Base-by-base conservation (phyloP, 1,140 invertebrate genomes). In the Phymastichus coffea region DNA sequence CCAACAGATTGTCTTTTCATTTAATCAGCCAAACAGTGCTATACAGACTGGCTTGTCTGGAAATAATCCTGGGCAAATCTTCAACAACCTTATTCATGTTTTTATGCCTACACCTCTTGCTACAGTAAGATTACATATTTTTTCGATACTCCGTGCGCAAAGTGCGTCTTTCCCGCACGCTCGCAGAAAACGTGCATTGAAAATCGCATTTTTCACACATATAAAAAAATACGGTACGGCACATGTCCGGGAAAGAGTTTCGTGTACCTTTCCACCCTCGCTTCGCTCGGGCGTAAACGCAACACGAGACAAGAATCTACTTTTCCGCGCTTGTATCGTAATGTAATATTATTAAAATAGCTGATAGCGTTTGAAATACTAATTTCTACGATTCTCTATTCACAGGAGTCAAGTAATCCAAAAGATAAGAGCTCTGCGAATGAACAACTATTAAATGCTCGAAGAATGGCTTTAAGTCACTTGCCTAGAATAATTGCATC, bases 1-100 rank as follows among this genome's bases (percentile, higher is more conserved):
- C 6, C 84, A 84, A 61, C 84, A 85, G 68, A 83, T 83, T 8
- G 80, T 83, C 2, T 81, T 85, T 2, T 84, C 83, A 6, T 83
- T 86, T 19, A 86, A 85, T 68, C 85, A 87, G 35, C 83, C 84
- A 9, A 81, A 77, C 54, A 74, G 76, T 15, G 71, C 72, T 10
- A 73, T 76, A 58, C 76, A 77, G 58, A 74, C 77, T 8, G 79
- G 78, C 64, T 68, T 77, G 46, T 78, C 82, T 15, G 80, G 74
- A 28, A 80, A 82, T n/a, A 86, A 86, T 76, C 85, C 85, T 1
- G 84, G 84, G 2, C 87, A 91, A 70, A 85, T 93, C 58, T 85
- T 94, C 40, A 91, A 88, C 63, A 94, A 92, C 77, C 80, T 95
- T 7, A 86, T 93, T 25, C 88, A 92, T 71, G 90, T 90, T 1